These are phyloP conservation scores for Palaemon carinicauda DNA, from an alignment of 1,140 invertebrate genomes.

Conservation along the genomic window DNA sequence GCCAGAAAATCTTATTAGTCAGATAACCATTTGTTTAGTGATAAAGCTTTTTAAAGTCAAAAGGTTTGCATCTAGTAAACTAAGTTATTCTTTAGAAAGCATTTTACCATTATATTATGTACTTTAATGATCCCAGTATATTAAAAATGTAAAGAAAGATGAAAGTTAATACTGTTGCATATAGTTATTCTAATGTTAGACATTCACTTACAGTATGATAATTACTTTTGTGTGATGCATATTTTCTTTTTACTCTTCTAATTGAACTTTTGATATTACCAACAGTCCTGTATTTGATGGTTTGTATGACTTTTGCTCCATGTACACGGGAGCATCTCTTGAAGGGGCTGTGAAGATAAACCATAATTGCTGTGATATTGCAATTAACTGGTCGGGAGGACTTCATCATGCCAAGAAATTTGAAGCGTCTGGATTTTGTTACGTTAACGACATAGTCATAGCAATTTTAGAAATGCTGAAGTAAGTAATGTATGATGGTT, in stretches of 20 bases:
- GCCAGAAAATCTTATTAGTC: no score
- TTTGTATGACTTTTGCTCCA: slow-evolving; percentile 97
- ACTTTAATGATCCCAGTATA: no score
- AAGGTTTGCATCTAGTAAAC: no score
- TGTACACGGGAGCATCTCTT: slow-evolving; percentile 95
- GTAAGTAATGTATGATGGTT: no score
- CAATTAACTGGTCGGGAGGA: slow-evolving; percentile 99
- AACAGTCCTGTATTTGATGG: slow-evolving; percentile 94
- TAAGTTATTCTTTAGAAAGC: no score
- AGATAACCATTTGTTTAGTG: no score
- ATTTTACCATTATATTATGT: no score
- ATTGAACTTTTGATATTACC: slow-evolving; percentile 53
- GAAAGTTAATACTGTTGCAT: no score
- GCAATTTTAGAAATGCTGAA: slow-evolving; percentile 94
- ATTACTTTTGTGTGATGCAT: slow-evolving; percentile 79
- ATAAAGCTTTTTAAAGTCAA: no score
- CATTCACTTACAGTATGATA: slow-evolving; percentile 96
- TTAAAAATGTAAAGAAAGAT: no score
- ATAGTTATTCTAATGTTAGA: slow-evolving; percentile 76
- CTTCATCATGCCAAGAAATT: slow-evolving; percentile 99
- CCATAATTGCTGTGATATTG: slow-evolving; percentile 94
- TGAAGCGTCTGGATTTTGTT: slow-evolving; percentile 97
- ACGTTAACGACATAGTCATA: slow-evolving; percentile 99
- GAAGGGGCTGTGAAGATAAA: slow-evolving; percentile 96
- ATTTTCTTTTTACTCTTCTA: neutral